Percentiles rank a stretch among this genome's conserved stretches.
These are phyloP conservation scores for Pseudococcus jackbeardsleyi DNA, from an alignment of 2,888 invertebrate species.

Conservation along the genomic window DNA sequence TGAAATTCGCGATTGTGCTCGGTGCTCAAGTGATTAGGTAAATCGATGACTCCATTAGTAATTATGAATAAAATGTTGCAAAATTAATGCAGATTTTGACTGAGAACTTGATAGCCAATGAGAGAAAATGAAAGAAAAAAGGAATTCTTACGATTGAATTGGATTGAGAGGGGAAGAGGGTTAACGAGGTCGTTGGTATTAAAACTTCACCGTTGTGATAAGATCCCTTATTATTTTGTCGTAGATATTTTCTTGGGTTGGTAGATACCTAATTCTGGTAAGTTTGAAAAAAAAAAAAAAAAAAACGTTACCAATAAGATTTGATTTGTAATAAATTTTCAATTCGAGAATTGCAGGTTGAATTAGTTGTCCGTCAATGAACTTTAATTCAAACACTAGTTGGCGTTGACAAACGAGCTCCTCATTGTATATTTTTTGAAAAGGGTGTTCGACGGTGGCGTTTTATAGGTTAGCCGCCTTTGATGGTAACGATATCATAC, in stretches of 20 bases:
- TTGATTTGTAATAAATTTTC: conserved; percentile 41
- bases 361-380: conserved; percentile 12
- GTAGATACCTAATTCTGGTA: not conserved
- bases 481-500: conserved; percentile 27
- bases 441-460: not conserved
- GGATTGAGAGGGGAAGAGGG: not conserved
- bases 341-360: not conserved
- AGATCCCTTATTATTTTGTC: not conserved
- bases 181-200: not conserved
- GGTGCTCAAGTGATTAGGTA: conserved; percentile 10
- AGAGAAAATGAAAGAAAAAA: too few species aligned
- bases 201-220: too few species aligned
- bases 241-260: not conserved
- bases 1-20: not conserved
- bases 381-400: not conserved
- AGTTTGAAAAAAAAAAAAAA: too few species aligned
- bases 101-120: not conserved
- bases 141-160: not conserved
- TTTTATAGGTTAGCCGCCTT: not conserved
- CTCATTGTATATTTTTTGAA: conserved; percentile 26
- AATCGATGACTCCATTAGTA: conserved; percentile 34
- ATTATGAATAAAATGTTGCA: conserved; percentile 2
- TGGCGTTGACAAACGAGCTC: conserved; percentile 38
- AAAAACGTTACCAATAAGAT: not conserved
- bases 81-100: conserved; percentile 5